phyloP scores from a whole-genome alignment of 2,888 invertebrate species.

The Bellardia pandia region DNA sequence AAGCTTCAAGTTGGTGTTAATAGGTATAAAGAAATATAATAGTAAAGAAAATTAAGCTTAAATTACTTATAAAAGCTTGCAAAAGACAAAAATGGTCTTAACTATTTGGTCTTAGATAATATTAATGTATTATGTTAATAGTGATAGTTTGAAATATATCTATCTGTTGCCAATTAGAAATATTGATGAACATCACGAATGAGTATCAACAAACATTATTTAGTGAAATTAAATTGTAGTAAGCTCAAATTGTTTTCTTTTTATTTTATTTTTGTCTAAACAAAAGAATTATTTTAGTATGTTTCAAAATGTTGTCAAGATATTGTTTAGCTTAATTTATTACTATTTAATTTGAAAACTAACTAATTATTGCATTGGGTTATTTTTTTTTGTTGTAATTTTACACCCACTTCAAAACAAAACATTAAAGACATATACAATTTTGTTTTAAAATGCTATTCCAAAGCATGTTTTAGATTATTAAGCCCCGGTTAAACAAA shows the following conservation, averaged over 20 bases:
- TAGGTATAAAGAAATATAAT: conserved; percentile 20
- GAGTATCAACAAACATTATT: conserved; percentile 17
- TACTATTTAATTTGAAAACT: conserved; percentile 38
- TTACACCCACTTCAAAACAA: neutral
- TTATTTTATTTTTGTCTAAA: neutral
- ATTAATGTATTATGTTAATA: conserved; percentile 45
- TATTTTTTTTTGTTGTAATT: conserved; percentile 33
- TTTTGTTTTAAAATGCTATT: conserved; percentile 16
- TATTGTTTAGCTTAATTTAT: conserved; percentile 46
- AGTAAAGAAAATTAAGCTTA: conserved; percentile 20
- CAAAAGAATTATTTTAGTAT: neutral
- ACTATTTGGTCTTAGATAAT: conserved; percentile 44
- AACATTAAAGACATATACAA: neutral
- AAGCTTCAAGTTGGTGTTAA: conserved; percentile 63
- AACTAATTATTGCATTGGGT: conserved; percentile 1
- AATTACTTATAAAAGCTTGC: conserved; percentile 33
- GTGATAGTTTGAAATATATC: conserved; percentile 32
- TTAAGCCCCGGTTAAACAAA: neutral
- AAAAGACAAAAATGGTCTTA: conserved; percentile 6
- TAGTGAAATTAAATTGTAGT: conserved; percentile 45
- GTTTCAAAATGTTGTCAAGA: conserved; percentile 41
- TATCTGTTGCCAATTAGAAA: conserved; percentile 75
- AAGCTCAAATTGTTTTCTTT: conserved; percentile 60
- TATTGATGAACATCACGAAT: conserved; percentile 19
- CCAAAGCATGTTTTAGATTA: conserved; percentile 8